These are phyloP conservation scores for Melanerpes formicivorus DNA, from an alignment of 2,113 vertebrate species.

Conservation along the genomic window DNA sequence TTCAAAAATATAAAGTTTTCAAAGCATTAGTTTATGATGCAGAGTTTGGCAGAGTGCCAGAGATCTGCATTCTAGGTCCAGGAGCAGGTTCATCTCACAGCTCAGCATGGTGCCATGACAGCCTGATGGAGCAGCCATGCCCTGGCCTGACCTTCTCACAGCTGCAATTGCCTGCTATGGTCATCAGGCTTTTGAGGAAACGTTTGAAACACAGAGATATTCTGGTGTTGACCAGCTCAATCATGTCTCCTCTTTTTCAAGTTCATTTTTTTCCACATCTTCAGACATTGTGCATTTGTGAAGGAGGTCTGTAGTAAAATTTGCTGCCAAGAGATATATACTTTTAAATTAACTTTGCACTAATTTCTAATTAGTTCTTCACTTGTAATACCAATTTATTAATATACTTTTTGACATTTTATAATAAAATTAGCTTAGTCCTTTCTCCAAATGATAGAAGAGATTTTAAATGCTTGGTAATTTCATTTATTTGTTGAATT, in stretches of 20 bases:
- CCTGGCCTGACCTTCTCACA: not conserved
- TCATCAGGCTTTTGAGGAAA: not conserved
- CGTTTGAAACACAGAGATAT: not conserved
- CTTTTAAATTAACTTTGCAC: not conserved
- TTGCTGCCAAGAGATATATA: not conserved
- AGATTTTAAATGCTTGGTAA: not conserved
- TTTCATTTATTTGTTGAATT: not conserved
- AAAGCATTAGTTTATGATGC: not conserved
- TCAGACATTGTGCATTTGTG: not conserved
- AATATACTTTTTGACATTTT: not conserved
- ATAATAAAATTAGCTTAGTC: not conserved
- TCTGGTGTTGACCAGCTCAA: not conserved
- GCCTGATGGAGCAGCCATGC: not conserved
- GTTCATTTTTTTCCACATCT: not conserved
- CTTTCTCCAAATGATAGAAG: not conserved
- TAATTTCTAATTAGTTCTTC: not conserved
- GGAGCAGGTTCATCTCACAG: accelerated
- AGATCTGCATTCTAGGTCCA: accelerated
- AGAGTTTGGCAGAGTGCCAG: not conserved
- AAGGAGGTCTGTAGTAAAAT: not conserved
- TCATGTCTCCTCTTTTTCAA: not conserved
- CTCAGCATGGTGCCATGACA: not conserved
- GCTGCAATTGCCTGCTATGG: not conserved
- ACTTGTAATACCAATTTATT: not conserved
- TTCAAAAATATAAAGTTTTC: not conserved